These are phyloP conservation scores for Myathropa florea DNA, from an alignment of 2,888 invertebrate species.

Conservation along the genomic window DNA sequence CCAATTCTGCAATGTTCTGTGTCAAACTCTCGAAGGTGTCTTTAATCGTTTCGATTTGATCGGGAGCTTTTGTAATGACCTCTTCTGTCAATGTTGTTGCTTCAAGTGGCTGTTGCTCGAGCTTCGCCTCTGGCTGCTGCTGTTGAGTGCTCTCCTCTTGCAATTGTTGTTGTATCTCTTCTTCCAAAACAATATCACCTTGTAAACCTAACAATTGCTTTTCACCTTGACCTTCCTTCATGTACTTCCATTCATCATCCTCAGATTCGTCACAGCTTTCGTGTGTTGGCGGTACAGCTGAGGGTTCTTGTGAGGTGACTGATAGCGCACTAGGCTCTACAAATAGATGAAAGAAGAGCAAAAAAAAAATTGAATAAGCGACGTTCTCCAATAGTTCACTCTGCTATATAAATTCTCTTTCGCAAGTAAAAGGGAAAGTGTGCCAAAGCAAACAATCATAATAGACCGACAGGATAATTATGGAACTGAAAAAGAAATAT, in stretches of 20 bases:
- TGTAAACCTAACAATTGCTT: constrained; percentile 73
- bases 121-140: constrained; percentile 1
- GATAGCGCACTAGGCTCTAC: constrained; percentile 36
- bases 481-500: neutral
- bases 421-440: neutral
- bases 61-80: constrained; percentile 28
- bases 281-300: constrained; percentile 53
- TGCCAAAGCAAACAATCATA: neutral
- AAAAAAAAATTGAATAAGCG: neutral
- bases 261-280: constrained; percentile 72
- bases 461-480: neutral
- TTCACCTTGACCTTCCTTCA: constrained; percentile 84
- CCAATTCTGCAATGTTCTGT: constrained; percentile 48
- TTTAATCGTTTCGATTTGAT: constrained; percentile 38
- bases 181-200: constrained; percentile 58
- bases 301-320: constrained; percentile 56
- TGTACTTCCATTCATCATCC: constrained; percentile 95
- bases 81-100: constrained; percentile 30
- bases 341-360: neutral
- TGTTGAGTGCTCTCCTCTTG: constrained; percentile 18
- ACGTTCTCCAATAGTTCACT: neutral
- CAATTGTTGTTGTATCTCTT: constrained; percentile 41
- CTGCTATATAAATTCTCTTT: neutral
- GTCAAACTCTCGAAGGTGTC: constrained; percentile 44
- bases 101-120: constrained; percentile 9